phyloP scores from a whole-genome alignment of 2,797 vertebrate species.

The Nasua narica region DNA sequence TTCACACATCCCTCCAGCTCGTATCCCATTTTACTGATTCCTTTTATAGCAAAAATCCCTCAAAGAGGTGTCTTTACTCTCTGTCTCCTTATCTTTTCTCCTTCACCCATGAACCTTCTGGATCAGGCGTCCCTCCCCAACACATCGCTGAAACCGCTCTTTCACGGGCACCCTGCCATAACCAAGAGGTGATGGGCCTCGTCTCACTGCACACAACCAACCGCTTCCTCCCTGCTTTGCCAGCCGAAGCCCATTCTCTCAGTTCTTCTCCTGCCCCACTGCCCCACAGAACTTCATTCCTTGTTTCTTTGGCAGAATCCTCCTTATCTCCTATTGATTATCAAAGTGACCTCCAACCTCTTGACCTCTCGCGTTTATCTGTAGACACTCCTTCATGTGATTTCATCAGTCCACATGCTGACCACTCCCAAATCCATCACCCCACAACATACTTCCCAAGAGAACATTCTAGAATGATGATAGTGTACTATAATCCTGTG shows the following conservation, averaged over 20 bases:
- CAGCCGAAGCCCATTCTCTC: no score
- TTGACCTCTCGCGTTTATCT: not conserved
- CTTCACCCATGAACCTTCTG: rapidly evolving
- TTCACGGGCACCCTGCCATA: not conserved
- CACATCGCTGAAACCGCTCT: not conserved
- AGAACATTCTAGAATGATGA: not conserved
- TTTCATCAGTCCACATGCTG: not conserved
- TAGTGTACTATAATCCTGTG: not conserved
- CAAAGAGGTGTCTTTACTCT: not conserved
- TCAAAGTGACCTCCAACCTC: not conserved
- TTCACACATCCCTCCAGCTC: not conserved
- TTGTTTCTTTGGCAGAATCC: not conserved
- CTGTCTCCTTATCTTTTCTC: not conserved
- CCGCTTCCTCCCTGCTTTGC: not conserved
- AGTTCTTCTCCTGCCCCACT: not conserved
- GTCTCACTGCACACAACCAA: not conserved
- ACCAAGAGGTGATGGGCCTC: not conserved
- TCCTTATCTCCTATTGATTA: not conserved
- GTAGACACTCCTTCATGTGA: not conserved
- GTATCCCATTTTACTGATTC: not conserved
- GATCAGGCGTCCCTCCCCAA: not conserved
- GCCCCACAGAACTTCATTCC: not conserved
- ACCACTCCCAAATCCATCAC: not conserved
- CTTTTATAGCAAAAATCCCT: not conserved
- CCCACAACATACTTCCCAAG: rapidly evolving